These are phyloP conservation scores for Lates japonicus DNA, from an alignment of 2,797 vertebrate species.

Conservation along the genomic window DNA sequence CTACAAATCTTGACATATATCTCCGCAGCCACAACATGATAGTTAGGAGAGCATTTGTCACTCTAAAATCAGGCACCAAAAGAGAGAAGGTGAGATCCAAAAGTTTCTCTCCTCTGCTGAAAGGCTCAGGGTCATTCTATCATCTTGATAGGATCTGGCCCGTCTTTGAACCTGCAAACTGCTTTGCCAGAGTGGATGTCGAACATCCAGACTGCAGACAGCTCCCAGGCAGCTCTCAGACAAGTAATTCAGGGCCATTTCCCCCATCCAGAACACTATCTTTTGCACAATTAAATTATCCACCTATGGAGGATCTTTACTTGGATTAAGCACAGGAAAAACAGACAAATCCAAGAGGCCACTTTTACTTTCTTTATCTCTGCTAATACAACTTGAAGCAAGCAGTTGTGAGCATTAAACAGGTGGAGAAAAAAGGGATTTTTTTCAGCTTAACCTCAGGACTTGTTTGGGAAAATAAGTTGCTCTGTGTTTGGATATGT, in stretches of 20 bases:
- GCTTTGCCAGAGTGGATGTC: constrained; percentile 16
- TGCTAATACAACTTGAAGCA: background rate
- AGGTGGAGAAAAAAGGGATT: background rate
- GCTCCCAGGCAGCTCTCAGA: background rate
- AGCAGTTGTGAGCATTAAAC: background rate
- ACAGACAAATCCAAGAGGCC: background rate
- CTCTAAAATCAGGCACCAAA: background rate
- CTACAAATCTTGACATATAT: too few species aligned
- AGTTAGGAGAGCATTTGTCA: background rate
- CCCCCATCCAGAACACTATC: background rate
- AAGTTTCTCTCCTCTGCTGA: background rate
- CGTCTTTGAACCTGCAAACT: constrained; percentile 22
- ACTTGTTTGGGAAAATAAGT: constrained; percentile 1
- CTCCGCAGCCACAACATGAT: background rate
- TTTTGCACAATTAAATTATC: background rate
- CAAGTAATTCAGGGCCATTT: background rate
- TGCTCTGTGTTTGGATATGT: constrained; percentile 27
- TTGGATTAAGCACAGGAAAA: background rate
- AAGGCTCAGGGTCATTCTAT: constrained; percentile 10
- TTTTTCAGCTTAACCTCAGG: background rate
- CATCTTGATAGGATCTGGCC: constrained; percentile 21
- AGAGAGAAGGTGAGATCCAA: background rate
- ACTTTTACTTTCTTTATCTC: background rate
- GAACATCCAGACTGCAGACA: constrained; percentile 10
- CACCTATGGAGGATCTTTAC: background rate